Evolutionary conservation across 2,113 vertebrate genomes (phyloP).

Genomic region (Pipa parva): DNA sequence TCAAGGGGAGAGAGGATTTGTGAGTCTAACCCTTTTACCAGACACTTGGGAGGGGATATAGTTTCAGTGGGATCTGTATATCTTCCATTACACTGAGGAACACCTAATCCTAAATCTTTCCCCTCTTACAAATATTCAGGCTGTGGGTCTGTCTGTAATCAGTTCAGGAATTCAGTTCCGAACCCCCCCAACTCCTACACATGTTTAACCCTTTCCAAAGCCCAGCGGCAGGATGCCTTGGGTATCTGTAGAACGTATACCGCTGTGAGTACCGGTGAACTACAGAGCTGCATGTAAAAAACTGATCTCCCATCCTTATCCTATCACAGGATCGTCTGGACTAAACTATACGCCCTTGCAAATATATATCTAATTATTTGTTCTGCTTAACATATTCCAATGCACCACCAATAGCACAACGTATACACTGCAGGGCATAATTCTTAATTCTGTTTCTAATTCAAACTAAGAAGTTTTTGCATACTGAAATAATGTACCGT

Average conservation of each 20-base stretch:
- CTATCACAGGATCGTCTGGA: too few relatives aligned
- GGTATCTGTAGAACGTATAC: neutral
- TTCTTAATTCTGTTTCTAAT: too few relatives aligned
- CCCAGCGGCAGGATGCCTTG: neutral
- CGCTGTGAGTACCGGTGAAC: too few relatives aligned
- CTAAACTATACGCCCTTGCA: too few relatives aligned
- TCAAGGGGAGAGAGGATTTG: neutral
- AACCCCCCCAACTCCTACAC: slow-evolving; percentile 8
- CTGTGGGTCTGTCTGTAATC: slow-evolving; percentile 42
- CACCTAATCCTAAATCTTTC: slow-evolving; percentile 28
- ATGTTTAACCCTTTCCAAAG: slow-evolving; percentile 38
- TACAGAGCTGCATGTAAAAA: too few relatives aligned
- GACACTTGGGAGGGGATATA: neutral
- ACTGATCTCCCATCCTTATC: too few relatives aligned
- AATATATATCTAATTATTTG: too few relatives aligned
- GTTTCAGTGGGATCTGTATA: neutral
- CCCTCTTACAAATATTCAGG: slow-evolving; percentile 32
- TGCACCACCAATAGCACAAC: too few relatives aligned
- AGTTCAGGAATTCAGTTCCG: slow-evolving; percentile 41
- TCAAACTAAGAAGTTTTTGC: too few relatives aligned
- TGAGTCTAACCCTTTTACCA: slow-evolving; percentile 21
- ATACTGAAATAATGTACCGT: too few relatives aligned
- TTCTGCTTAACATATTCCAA: too few relatives aligned
- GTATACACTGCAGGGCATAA: too few relatives aligned
- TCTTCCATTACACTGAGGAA: slow-evolving; percentile 20